These are phyloP conservation scores for Haemorhous mexicanus DNA, from an alignment of 2,113 vertebrate genomes.

Conservation along the genomic window DNA sequence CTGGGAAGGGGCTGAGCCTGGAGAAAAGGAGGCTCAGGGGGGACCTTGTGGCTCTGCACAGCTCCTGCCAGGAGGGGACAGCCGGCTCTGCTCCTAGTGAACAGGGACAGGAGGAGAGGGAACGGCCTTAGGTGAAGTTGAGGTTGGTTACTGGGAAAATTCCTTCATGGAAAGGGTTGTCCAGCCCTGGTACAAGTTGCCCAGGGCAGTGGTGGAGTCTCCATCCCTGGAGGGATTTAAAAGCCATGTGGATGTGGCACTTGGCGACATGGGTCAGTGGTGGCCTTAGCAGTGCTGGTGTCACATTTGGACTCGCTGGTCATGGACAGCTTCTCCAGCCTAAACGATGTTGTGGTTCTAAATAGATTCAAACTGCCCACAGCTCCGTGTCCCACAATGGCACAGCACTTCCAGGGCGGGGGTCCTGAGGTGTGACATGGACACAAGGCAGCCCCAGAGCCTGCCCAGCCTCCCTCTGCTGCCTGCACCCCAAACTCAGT, in stretches of 20 bases:
- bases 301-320: accelerated
- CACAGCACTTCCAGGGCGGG: accelerated
- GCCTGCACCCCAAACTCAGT: accelerated
- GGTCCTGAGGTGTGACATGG: accelerated
- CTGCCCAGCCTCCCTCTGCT: background rate
- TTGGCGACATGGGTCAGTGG: accelerated
- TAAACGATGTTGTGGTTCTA: background rate
- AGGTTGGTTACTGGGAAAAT: background rate
- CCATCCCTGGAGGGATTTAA: background rate
- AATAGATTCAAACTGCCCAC: accelerated
- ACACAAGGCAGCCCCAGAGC: accelerated
- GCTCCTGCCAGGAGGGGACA: background rate
- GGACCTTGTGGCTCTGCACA: background rate
- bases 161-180: accelerated
- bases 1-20: background rate
- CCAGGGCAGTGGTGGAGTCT: too few relatives aligned
- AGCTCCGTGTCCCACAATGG: accelerated
- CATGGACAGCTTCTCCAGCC: background rate
- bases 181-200: background rate
- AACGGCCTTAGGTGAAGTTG: accelerated
- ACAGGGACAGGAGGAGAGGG: background rate
- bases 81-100: background rate
- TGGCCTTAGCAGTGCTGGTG: background rate
- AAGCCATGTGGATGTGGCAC: accelerated
- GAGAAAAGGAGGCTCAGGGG: background rate